A percentile compares a stretch with the other conserved stretches of the same genome.
These are phyloP conservation scores for Corbicula japonica DNA, from an alignment of 2,888 invertebrate species.

Conservation along the genomic window DNA sequence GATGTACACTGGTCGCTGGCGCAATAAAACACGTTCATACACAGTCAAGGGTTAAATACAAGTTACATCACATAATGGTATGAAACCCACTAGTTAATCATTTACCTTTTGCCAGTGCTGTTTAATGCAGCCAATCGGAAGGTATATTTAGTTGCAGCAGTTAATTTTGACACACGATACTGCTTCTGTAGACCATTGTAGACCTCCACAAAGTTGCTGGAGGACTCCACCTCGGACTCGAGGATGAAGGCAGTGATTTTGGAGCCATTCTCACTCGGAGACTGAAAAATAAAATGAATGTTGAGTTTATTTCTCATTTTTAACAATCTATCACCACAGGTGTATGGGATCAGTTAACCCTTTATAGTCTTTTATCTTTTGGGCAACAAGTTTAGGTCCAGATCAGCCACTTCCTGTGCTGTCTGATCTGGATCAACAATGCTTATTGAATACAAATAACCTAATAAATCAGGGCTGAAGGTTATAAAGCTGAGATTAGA, in stretches of 20 bases:
- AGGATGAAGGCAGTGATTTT: conserved; percentile 92
- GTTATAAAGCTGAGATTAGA: too few relatives aligned
- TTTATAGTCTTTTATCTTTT: too few relatives aligned
- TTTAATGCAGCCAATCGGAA: conserved; percentile 95
- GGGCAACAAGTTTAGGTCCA: too few relatives aligned
- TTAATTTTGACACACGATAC: conserved; percentile 91
- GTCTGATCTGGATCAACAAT: too few relatives aligned
- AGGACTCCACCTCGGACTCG: conserved; percentile 88
- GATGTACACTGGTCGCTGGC: too few relatives aligned
- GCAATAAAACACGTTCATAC: background rate
- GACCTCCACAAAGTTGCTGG: conserved; percentile 91
- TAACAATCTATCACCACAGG: too few relatives aligned
- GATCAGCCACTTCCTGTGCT: too few relatives aligned
- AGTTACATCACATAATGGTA: background rate
- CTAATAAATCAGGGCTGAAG: too few relatives aligned
- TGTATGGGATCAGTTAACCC: too few relatives aligned
- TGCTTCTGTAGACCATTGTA: conserved; percentile 92
- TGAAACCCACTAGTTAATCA: too few relatives aligned
- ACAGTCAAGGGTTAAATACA: background rate
- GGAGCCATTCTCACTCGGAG: conserved; percentile 93
- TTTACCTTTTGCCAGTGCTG: conserved; percentile 90
- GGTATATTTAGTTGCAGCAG: conserved; percentile 92
- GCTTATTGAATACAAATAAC: too few relatives aligned
- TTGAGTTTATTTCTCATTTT: background rate
- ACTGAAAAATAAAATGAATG: conserved; percentile 82